phyloP scores from a whole-genome alignment of 1,140 invertebrate species.

The Archivesica marissinica region DNA sequence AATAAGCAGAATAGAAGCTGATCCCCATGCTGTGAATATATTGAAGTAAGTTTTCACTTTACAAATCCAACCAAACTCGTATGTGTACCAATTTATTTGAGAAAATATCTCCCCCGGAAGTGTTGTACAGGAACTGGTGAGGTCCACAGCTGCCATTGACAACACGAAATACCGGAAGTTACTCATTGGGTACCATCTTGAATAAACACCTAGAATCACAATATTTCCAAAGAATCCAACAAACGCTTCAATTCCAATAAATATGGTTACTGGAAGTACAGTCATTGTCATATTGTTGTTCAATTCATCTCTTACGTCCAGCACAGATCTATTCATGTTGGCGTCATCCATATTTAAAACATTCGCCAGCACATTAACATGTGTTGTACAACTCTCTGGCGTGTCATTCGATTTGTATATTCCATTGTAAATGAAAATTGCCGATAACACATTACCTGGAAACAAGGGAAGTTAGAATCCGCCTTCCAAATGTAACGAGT shows the following conservation, averaged over 20 bases:
- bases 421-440: too few relatives aligned
- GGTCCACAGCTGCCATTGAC: conserved; percentile 66
- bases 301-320: conserved; percentile 1
- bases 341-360: too few relatives aligned
- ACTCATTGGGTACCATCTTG: conserved; percentile 34
- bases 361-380: too few relatives aligned
- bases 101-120: conserved; percentile 71
- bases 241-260: conserved; percentile 56
- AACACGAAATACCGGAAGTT: conserved; percentile 69
- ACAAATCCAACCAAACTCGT: conserved; percentile 60
- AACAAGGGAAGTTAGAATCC: too few relatives aligned
- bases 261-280: conserved; percentile 61
- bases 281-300: conserved; percentile 31
- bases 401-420: too few relatives aligned
- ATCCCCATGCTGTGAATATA: conserved; percentile 65
- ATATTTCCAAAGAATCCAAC: conserved; percentile 67
- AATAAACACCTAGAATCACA: conserved; percentile 67
- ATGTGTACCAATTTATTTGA: conserved; percentile 69
- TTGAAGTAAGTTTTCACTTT: conserved; percentile 67
- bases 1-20: conserved; percentile 64
- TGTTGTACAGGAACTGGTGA: conserved; percentile 65
- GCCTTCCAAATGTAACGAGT: too few relatives aligned
- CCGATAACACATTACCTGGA: too few relatives aligned
- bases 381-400: too few relatives aligned
- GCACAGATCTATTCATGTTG: too few relatives aligned